These are phyloP conservation scores for Chrysina gloriosa DNA, from an alignment of 2,888 invertebrate genomes.

Conservation along the genomic window DNA sequence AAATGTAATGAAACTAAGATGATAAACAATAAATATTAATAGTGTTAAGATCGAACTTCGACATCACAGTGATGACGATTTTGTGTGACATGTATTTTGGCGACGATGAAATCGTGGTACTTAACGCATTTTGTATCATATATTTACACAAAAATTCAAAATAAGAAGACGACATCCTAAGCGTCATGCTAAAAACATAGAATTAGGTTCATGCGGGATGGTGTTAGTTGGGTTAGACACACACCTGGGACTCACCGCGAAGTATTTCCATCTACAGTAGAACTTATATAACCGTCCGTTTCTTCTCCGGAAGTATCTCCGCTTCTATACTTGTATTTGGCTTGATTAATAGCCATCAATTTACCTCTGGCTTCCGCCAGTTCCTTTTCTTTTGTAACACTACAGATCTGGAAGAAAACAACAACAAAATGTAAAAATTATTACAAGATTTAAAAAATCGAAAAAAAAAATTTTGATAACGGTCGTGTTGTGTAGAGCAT, in stretches of 20 bases:
- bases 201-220: constrained; percentile 39
- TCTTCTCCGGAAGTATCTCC: constrained; percentile 75
- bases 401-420: no score
- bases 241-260: constrained; percentile 64
- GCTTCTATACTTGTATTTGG: constrained; percentile 84
- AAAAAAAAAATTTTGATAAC: no score
- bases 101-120: no score
- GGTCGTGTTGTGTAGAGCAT: no score
- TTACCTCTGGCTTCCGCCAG: constrained; percentile 91
- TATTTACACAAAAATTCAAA: neutral
- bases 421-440: neutral
- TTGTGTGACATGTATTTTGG: neutral
- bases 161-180: neutral
- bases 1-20: no score
- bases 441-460: no score
- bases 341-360: constrained; percentile 91
- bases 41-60: neutral
- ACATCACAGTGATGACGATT: neutral
- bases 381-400: constrained; percentile 93
- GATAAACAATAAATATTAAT: neutral
- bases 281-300: constrained; percentile 69
- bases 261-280: constrained; percentile 60
- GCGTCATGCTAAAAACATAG: constrained; percentile 29
- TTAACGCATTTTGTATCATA: neutral
- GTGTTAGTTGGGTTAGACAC: constrained; percentile 61